Conservation (phyloP, 2,888 invertebrate species). For the Papilio protenor region DNA sequence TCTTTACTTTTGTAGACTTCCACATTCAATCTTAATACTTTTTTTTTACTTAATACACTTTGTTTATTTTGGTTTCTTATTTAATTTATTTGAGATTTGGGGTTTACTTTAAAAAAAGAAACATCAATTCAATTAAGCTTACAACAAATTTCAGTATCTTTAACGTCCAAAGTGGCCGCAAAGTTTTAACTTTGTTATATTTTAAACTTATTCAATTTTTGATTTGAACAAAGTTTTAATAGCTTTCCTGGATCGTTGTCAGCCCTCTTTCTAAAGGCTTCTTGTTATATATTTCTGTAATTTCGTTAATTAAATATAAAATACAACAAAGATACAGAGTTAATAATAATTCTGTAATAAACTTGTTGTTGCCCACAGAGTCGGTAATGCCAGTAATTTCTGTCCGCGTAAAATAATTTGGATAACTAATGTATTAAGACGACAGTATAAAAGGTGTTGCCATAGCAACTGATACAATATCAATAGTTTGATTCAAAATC, state of each 20-base stretch:
- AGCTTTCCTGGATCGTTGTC: slow-evolving; percentile 12
- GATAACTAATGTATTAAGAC: no score
- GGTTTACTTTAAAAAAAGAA: background rate
- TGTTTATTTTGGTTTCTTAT: background rate
- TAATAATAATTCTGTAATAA: background rate
- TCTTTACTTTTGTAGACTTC: no score
- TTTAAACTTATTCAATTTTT: slow-evolving; percentile 29
- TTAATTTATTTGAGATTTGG: background rate
- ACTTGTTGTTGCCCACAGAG: background rate
- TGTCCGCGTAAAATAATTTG: no score
- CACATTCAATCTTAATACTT: no score
- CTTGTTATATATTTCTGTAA: background rate
- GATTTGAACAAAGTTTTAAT: slow-evolving; percentile 12
- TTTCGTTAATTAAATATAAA: background rate
- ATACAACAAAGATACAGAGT: background rate
- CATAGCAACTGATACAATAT: no score
- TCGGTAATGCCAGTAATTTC: no score
- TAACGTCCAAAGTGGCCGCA: slow-evolving; percentile 2
- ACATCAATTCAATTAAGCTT: background rate
- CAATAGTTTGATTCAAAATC: no score
- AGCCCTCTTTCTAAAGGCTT: background rate
- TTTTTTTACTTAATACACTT: background rate
- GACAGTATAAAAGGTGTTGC: no score
- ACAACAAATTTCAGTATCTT: background rate
- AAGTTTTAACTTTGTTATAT: slow-evolving; percentile 16